Evolutionary conservation across 2,888 invertebrate genomes (phyloP).

Genomic region (Oscheius myriophilus): DNA sequence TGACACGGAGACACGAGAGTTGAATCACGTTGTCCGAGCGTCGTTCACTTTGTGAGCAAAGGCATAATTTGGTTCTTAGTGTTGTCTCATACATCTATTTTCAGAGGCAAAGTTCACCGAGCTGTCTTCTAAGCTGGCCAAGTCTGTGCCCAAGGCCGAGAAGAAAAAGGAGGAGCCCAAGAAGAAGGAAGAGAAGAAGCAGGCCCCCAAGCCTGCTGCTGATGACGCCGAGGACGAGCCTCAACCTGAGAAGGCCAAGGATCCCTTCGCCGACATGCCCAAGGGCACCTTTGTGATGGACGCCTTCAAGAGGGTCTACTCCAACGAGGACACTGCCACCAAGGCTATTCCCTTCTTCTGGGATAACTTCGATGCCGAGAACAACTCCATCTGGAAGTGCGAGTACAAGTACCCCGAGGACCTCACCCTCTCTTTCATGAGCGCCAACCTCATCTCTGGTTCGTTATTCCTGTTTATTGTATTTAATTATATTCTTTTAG

Average conservation of each 20-base stretch:
- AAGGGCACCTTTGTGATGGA: constrained; percentile 93
- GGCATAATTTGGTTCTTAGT: constrained; percentile 36
- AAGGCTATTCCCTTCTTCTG: constrained; percentile 97
- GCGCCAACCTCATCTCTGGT: constrained; percentile 94
- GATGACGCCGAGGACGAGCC: constrained; percentile 67
- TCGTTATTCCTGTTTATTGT: constrained; percentile 51
- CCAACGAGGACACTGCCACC: constrained; percentile 87
- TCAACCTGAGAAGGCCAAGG: constrained; percentile 77
- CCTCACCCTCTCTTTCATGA: constrained; percentile 92
- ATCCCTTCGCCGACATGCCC: constrained; percentile 89
- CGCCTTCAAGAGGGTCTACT: constrained; percentile 95
- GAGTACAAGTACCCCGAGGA: constrained; percentile 96
- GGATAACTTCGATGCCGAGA: constrained; percentile 93
- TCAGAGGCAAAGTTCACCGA: constrained; percentile 52
- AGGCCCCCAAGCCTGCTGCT: constrained; percentile 71
- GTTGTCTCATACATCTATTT: constrained; percentile 44
- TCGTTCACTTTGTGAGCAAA: background rate
- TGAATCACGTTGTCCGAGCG: background rate
- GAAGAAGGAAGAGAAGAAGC: constrained; percentile 56
- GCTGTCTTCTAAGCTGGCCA: constrained; percentile 43
- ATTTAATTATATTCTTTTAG: constrained; percentile 73
- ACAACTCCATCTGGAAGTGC: constrained; percentile 90
- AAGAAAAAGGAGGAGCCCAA: constrained; percentile 16
- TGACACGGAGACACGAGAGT: constrained; percentile 5
- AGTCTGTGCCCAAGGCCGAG: constrained; percentile 15